These are phyloP conservation scores for Phataginus tricuspis DNA, from an alignment of 2,797 vertebrate genomes.

Conservation along the genomic window DNA sequence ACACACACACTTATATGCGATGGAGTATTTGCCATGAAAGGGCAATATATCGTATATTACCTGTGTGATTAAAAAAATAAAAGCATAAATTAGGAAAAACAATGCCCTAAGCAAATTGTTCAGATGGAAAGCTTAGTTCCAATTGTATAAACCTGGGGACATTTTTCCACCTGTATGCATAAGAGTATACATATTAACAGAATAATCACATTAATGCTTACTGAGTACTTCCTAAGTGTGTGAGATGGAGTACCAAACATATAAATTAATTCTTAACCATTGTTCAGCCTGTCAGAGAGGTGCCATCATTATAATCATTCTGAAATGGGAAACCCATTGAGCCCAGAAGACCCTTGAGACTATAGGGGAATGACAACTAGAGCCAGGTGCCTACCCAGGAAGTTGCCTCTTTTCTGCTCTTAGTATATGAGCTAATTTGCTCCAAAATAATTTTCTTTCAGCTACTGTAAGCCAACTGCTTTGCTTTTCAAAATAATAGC, in stretches of 20 bases:
- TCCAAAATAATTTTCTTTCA: not conserved
- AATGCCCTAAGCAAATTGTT: not conserved
- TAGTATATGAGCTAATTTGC: not conserved
- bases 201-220: not conserved
- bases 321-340: not conserved
- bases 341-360: not conserved
- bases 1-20: rapidly evolving
- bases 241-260: not conserved
- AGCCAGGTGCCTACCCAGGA: no score
- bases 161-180: not conserved
- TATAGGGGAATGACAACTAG: not conserved
- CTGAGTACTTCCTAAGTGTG: no score
- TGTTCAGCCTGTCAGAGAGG: not conserved
- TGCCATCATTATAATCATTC: not conserved
- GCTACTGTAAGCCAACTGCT: not conserved
- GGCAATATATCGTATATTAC: not conserved
- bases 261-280: no score
- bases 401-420: not conserved
- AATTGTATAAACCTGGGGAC: not conserved
- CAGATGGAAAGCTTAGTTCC: not conserved
- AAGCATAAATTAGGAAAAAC: not conserved
- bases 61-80: not conserved
- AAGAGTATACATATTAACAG: not conserved
- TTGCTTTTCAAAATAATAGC: not conserved
- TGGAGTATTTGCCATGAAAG: not conserved